Evolutionary conservation across 2,888 invertebrate genomes (phyloP).

Genomic region (Cactoblastis cactorum): DNA sequence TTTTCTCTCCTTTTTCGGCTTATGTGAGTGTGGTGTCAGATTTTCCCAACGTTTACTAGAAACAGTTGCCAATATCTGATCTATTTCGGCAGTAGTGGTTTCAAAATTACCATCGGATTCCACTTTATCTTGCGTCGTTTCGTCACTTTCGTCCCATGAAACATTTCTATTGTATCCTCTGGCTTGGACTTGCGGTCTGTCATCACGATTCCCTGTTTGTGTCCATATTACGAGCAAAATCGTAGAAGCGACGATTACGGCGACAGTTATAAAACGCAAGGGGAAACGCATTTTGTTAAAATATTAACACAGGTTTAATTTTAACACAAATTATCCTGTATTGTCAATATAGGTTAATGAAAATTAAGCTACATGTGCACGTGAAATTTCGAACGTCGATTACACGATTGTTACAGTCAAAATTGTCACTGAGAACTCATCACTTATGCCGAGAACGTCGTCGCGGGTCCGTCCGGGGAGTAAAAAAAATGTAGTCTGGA

Average conservation of each 20-base stretch:
- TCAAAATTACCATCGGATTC: neutral
- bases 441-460: neutral
- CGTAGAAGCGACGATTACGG: constrained; percentile 30
- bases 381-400: neutral
- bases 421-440: neutral
- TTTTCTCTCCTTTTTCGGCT: neutral
- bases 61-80: neutral
- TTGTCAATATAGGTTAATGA: neutral
- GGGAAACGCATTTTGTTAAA: constrained; percentile 39
- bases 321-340: neutral
- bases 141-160: neutral
- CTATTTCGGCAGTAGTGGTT: neutral
- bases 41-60: neutral
- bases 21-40: neutral
- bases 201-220: constrained; percentile 12
- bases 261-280: constrained; percentile 35
- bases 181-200: neutral
- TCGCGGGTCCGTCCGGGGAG: neutral
- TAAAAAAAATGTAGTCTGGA: neutral
- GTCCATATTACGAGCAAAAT: constrained; percentile 36
- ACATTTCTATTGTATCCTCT: neutral
- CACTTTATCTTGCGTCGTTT: neutral
- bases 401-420: neutral
- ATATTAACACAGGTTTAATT: neutral
- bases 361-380: no score